Conservation (phyloP, 2,113 vertebrate genomes). For the Notarius lentiginosus region DNA sequence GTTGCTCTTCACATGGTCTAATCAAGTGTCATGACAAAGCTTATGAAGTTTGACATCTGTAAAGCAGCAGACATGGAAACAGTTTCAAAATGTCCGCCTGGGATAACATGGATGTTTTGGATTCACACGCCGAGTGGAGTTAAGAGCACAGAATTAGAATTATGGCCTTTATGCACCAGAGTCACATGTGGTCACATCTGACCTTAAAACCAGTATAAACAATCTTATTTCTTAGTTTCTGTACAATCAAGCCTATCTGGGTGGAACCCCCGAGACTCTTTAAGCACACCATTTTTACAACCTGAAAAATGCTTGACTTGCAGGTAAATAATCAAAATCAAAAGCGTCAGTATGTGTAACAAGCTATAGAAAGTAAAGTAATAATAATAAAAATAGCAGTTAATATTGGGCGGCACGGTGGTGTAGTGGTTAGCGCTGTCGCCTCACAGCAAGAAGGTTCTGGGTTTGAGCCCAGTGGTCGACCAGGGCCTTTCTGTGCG, state of each 20-base stretch:
- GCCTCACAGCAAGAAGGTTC: too few relatives aligned
- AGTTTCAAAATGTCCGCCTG: neutral
- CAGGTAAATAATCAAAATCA: neutral
- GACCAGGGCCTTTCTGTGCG: too few relatives aligned
- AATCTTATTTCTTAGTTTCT: neutral
- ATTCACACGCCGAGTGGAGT: too few relatives aligned
- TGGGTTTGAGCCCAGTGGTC: too few relatives aligned
- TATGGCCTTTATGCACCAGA: neutral
- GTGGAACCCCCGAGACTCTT: neutral
- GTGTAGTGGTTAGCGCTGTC: too few relatives aligned
- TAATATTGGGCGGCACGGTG: neutral
- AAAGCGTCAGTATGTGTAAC: neutral
- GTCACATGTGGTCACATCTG: neutral
- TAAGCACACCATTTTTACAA: neutral
- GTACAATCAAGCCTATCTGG: neutral
- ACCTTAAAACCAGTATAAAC: neutral
- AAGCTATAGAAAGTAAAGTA: neutral
- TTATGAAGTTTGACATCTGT: slow-evolving; percentile 33
- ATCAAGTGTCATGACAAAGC: neutral
- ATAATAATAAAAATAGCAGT: neutral
- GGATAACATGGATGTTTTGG: neutral
- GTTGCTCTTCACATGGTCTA: neutral
- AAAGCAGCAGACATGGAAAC: slow-evolving; percentile 11
- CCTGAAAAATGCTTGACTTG: neutral
- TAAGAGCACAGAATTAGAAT: neutral